These are phyloP conservation scores for Odontesthes bonariensis DNA, from an alignment of 2,113 vertebrate species.

Conservation along the genomic window DNA sequence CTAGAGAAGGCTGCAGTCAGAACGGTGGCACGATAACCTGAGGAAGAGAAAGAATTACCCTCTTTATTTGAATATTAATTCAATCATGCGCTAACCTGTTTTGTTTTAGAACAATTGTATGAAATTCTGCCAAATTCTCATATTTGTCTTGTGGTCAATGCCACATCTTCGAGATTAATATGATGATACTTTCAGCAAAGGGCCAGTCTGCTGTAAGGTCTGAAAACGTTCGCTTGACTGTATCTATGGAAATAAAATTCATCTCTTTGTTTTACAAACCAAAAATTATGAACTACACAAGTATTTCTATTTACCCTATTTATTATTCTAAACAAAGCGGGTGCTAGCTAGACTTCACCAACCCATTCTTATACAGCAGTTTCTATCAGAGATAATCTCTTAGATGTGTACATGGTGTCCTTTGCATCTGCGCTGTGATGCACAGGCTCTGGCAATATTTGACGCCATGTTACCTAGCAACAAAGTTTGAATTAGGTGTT, in stretches of 20 bases:
- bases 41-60: constrained; percentile 77
- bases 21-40: constrained; percentile 74
- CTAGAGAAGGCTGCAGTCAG: constrained; percentile 55
- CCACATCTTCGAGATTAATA: neutral
- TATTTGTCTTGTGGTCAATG: neutral
- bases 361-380: neutral
- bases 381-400: neutral
- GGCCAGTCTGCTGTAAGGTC: neutral
- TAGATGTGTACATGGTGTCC: neutral
- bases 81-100: constrained; percentile 4
- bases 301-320: neutral
- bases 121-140: constrained; percentile 4
- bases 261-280: neutral
- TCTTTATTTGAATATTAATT: constrained; percentile 67
- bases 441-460: too few relatives aligned
- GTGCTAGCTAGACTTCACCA: neutral
- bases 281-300: neutral
- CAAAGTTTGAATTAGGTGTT: too few relatives aligned
- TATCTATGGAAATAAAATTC: neutral
- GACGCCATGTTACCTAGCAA: too few relatives aligned
- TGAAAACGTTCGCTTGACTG: neutral
- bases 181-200: neutral
- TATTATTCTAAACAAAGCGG: neutral
- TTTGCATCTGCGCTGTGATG: too few relatives aligned
- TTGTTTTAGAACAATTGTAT: neutral